phyloP scores from a whole-genome alignment of 2,797 vertebrate genomes.

The Tiaroga cobitis region DNA sequence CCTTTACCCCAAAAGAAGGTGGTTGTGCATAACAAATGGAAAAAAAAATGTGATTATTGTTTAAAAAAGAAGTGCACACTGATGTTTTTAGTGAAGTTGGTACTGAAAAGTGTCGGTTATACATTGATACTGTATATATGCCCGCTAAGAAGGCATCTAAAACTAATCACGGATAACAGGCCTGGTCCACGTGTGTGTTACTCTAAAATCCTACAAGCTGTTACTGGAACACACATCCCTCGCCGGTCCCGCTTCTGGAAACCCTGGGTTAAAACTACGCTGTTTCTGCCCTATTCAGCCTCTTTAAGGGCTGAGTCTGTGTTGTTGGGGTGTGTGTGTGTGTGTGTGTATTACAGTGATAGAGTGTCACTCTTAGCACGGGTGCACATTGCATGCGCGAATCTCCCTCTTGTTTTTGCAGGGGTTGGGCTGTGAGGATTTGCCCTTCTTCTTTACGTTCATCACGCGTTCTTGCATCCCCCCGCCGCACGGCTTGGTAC shows the following conservation, averaged over 20 bases:
- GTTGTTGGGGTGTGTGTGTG: constrained; percentile 16
- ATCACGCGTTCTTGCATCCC: constrained; percentile 92
- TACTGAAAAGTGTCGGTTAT: constrained; percentile 69
- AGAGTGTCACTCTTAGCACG: constrained; percentile 80
- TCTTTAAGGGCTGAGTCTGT: constrained; percentile 10
- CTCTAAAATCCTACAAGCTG: constrained; percentile 55
- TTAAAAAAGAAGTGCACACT: constrained; percentile 11
- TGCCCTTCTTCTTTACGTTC: constrained; percentile 86
- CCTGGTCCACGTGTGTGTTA: constrained; percentile 48
- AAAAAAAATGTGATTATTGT: constrained; percentile 23
- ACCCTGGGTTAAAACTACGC: constrained; percentile 64
- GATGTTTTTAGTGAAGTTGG: constrained; percentile 53
- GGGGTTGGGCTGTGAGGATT: constrained; percentile 77
- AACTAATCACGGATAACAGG: constrained; percentile 55
- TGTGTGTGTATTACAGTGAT: constrained; percentile 15
- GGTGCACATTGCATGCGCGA: constrained; percentile 89
- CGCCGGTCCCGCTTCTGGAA: constrained; percentile 22
- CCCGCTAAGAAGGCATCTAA: constrained; percentile 60
- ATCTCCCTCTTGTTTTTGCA: constrained; percentile 93
- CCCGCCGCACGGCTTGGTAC: constrained; percentile 87
- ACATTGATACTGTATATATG: constrained; percentile 67
- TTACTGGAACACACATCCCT: constrained; percentile 43
- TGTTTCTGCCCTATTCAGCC: constrained; percentile 70
- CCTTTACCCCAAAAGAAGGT: neutral
- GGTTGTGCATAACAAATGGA: constrained; percentile 7